phyloP scores from a whole-genome alignment of 2,888 invertebrate genomes.

The Ophonus ardosiacus region DNA sequence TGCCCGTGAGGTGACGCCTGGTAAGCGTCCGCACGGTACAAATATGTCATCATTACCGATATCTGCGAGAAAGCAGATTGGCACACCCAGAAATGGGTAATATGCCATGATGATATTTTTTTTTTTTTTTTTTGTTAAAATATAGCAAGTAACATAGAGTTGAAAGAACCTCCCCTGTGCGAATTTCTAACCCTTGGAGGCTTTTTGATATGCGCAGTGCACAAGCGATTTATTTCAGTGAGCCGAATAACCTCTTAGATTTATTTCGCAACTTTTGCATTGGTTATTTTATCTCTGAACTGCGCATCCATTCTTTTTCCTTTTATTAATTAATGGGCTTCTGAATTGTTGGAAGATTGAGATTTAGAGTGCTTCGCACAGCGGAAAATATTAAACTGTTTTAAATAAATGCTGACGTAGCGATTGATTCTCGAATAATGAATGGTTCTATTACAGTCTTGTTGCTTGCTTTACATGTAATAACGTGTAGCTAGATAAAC shows the following conservation, averaged over 20 bases:
- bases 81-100: too few relatives aligned
- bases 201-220: slow-evolving; percentile 58
- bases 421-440: neutral
- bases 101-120: too few relatives aligned
- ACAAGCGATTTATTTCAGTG: slow-evolving; percentile 50
- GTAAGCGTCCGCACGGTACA: too few relatives aligned
- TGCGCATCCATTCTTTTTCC: neutral
- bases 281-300: slow-evolving; percentile 44
- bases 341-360: slow-evolving; percentile 33
- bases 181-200: neutral
- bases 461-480: neutral
- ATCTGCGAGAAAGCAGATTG: too few relatives aligned
- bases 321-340: slow-evolving; percentile 39
- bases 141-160: neutral
- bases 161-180: neutral
- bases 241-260: slow-evolving; percentile 46
- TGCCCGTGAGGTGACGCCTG: too few relatives aligned
- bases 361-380: neutral
- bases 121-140: too few relatives aligned
- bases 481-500: neutral
- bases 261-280: slow-evolving; percentile 55
- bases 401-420: slow-evolving; percentile 7
- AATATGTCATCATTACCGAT: too few relatives aligned
- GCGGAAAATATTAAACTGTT: slow-evolving; percentile 10
- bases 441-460: neutral